Percentiles rank a stretch among this genome's conserved stretches.
phyloP scores from a whole-genome alignment of 2,797 vertebrate genomes.

The Chelonia mydas region DNA sequence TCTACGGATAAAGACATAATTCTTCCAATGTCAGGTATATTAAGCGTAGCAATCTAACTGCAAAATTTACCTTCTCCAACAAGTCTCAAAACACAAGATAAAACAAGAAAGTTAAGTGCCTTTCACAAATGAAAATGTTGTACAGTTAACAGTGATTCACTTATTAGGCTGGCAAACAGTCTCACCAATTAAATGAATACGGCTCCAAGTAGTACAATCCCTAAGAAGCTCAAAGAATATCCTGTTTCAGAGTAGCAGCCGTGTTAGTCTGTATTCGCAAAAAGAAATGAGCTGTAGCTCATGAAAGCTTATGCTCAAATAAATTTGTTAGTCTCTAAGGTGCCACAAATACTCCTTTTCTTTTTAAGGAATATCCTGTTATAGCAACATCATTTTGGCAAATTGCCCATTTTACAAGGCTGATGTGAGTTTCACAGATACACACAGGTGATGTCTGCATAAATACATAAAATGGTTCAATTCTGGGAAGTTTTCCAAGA shows the following conservation, averaged over 20 bases:
- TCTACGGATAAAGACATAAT: neutral
- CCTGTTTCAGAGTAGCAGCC: neutral
- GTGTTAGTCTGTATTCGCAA: no score
- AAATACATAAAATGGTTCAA: neutral
- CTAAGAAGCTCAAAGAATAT: neutral
- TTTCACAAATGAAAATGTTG: neutral
- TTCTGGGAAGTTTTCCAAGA: neutral
- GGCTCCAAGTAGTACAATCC: neutral
- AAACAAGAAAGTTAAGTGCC: neutral
- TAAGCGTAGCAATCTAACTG: neutral
- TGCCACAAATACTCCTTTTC: no score
- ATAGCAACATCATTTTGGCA: neutral
- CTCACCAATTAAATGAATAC: neutral
- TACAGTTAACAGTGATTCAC: neutral
- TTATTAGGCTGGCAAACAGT: neutral
- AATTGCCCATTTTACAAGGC: neutral
- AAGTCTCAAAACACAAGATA: neutral
- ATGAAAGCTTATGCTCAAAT: no score
- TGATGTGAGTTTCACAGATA: neutral
- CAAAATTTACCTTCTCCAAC: neutral
- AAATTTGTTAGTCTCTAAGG: no score
- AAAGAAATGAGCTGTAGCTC: no score
- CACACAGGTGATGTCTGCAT: neutral
- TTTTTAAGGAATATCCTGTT: neutral
- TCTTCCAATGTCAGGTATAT: neutral